phyloP scores from a whole-genome alignment of 2,113 vertebrate species.

The Osmerus eperlanus region DNA sequence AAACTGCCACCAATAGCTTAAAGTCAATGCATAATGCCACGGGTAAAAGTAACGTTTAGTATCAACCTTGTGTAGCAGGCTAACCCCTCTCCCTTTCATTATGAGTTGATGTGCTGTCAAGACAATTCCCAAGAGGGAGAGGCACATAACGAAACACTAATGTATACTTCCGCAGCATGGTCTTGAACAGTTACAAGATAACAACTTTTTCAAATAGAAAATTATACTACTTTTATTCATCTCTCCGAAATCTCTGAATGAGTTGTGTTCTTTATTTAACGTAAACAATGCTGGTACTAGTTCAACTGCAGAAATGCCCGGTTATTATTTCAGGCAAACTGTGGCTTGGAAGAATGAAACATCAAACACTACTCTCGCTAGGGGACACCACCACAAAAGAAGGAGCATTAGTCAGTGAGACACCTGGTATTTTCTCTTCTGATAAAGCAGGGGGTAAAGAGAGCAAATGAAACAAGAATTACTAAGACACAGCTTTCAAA shows the following conservation, averaged over 20 bases:
- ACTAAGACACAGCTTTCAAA: conserved; percentile 12
- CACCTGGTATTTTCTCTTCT: conserved; percentile 29
- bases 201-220: too few relatives aligned
- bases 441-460: conserved; percentile 16
- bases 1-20: background rate
- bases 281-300: too few relatives aligned
- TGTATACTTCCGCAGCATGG: too few relatives aligned
- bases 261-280: too few relatives aligned
- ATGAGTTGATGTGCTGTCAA: background rate
- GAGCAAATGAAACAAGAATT: conserved; percentile 11
- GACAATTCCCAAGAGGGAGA: background rate
- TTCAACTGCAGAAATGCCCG: too few relatives aligned
- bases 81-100: background rate
- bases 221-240: too few relatives aligned
- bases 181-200: too few relatives aligned
- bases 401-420: conserved; percentile 16
- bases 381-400: background rate
- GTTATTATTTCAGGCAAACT: background rate
- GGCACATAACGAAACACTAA: background rate
- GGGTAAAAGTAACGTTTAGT: background rate
- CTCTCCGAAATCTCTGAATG: too few relatives aligned
- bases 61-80: background rate
- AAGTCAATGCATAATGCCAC: background rate
- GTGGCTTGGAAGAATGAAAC: conserved; percentile 3
- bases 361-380: background rate